These are phyloP conservation scores for Neoniphon sammara DNA, from an alignment of 2,797 vertebrate genomes.

Conservation along the genomic window DNA sequence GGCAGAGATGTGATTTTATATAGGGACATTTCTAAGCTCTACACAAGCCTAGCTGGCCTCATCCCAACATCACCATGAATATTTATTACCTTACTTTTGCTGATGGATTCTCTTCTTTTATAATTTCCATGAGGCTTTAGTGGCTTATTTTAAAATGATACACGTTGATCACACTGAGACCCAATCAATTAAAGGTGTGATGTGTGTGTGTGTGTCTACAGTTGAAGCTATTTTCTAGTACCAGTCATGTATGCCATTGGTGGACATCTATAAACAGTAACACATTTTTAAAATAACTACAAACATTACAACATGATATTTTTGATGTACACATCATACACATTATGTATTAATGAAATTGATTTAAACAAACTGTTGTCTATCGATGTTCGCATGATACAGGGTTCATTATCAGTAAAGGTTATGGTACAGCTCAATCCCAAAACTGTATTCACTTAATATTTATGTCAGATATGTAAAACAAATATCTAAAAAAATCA, in stretches of 20 bases:
- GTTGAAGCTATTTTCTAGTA: not conserved
- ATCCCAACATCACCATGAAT: conserved; percentile 32
- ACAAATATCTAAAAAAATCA: too few species aligned
- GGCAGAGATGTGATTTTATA: conserved; percentile 60
- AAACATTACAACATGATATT: not conserved
- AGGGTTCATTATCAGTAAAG: too few species aligned
- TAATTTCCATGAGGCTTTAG: conserved; percentile 23
- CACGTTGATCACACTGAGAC: conserved; percentile 3
- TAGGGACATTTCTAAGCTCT: conserved; percentile 50
- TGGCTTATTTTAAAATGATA: conserved; percentile 29
- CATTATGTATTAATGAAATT: not conserved
- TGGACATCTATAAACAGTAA: too few species aligned
- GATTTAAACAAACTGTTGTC: too few species aligned
- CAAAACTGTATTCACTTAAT: too few species aligned
- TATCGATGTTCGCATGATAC: too few species aligned
- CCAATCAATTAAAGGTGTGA: conserved; percentile 10
- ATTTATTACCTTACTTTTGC: conserved; percentile 41
- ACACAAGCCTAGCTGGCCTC: conserved; percentile 56
- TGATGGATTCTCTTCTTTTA: conserved; percentile 43
- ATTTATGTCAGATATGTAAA: too few species aligned
- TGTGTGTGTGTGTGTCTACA: not conserved
- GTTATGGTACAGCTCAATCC: too few species aligned
- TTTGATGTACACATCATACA: too few species aligned
- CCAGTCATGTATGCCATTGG: not conserved
- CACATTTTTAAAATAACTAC: not conserved